These are phyloP conservation scores for Drosophila bifasciata DNA, from an alignment of 1,140 invertebrate genomes.

Conservation along the genomic window DNA sequence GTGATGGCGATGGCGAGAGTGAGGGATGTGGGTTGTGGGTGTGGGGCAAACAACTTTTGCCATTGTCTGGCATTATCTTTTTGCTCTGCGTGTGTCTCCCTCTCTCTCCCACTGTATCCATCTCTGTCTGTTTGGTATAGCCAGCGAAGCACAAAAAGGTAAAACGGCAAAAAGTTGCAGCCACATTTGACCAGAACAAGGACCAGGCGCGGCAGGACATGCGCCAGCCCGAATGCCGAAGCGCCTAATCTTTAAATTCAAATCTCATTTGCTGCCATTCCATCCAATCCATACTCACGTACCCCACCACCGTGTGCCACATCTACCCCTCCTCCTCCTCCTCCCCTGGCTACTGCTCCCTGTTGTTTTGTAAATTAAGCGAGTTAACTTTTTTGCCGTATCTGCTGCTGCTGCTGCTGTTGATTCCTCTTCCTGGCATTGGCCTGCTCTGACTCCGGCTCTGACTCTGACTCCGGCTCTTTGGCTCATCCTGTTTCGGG, in stretches of 20 bases:
- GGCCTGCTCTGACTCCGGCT: neutral
- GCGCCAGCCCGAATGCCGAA: slow-evolving; percentile 66
- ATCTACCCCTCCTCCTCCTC: neutral
- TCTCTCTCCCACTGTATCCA: neutral
- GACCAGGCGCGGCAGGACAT: slow-evolving; percentile 24
- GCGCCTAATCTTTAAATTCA: slow-evolving; percentile 81
- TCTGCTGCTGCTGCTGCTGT: neutral
- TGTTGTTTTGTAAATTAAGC: slow-evolving; percentile 73
- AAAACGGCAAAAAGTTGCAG: slow-evolving; percentile 66
- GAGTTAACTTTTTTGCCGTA: slow-evolving; percentile 47
- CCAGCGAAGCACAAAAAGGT: slow-evolving; percentile 68
- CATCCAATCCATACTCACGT: slow-evolving; percentile 3
- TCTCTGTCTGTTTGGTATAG: slow-evolving; percentile 1
- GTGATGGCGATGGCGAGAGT: neutral
- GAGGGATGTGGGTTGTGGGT: neutral
- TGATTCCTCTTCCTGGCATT: too few species aligned
- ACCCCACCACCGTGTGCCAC: neutral
- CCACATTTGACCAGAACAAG: slow-evolving; percentile 68
- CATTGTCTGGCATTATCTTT: slow-evolving; percentile 81
- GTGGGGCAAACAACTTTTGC: slow-evolving; percentile 68
- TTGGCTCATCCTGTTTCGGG: slow-evolving; percentile 22
- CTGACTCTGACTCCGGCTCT: slow-evolving; percentile 8
- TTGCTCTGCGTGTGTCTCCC: slow-evolving; percentile 54
- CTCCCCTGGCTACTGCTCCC: neutral
- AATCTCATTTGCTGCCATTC: slow-evolving; percentile 71